Conservation (phyloP, 1,140 invertebrate genomes). For the Drosophila melanogaster region Release_6_plus_ISO1_MT NT_037436.4:17173001-17173500, state of each 20-base stretch:
- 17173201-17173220: slow-evolving; percentile 8
- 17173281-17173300: slow-evolving; percentile 57
- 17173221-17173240: slow-evolving; percentile 54
- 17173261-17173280: slow-evolving; percentile 74
- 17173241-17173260: slow-evolving; percentile 81
- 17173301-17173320: slow-evolving; percentile 81
- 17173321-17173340: slow-evolving; percentile 82
- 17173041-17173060: slow-evolving; percentile 80
- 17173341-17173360: slow-evolving; percentile 57
- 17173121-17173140: slow-evolving; percentile 20
- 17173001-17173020: neutral
- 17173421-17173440: neutral
- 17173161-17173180: neutral
- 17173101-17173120: slow-evolving; percentile 66
- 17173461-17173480: neutral
- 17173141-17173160: slow-evolving; percentile 1
- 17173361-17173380: slow-evolving; percentile 17
- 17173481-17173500: neutral
- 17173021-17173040: slow-evolving; percentile 67
- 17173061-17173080: slow-evolving; percentile 82
- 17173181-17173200: neutral
- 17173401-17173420: neutral
- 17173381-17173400: neutral
- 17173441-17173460: neutral
- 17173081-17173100: slow-evolving; percentile 73